Evolutionary conservation across 2,113 vertebrate genomes (phyloP), one percentile per base, ranked within the genome.

Genomic region (Castor canadensis): DNA sequence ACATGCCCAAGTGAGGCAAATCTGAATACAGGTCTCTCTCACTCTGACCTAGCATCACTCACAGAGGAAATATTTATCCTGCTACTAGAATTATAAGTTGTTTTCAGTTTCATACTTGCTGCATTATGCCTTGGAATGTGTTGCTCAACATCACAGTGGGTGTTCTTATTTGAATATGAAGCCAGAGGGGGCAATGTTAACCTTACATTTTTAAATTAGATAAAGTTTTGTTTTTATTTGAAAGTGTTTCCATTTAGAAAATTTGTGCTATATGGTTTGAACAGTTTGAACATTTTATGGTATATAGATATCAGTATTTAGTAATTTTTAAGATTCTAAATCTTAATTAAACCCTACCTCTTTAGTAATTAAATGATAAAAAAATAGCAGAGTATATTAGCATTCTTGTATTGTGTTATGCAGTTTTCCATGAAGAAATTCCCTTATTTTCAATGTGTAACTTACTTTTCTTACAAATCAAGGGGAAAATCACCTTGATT

Each of bases 101-200:
- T n/a, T 79, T 84, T 45, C 9, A 43, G 17, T 66, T 75, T 38
- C 58, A 26, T 20, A 45, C 10, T 67, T 58, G 26, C 20, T 40
- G 4, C 17, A 94, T 54, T 24, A 35, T 32, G 24, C 15, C 9
- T 56, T 43, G n/a, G 38, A 8, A 22, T 35, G 0, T 47, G 45
- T 58, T 91, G 19, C 56, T 32, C 64, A 11, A 52, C 56, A 6
- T 62, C 54, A 7, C 35, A 54, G 2, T 60, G n/a, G 73, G 45
- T 66, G 32, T 93, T 84, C 32, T 62, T 94, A 87, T 77, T 89
- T 60, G 58, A 72, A 94, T 11, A 35, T 52, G 26, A 92, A 90
- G 40, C 95, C 95, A 95, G 96, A 97, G 98, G 96, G 84, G 92
- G 87, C 87, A 92, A 91, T 93, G 13, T 96, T 97, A 96, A 91